Conservation (phyloP, 2,113 vertebrate genomes). For the Syrrhaptes paradoxus region DNA sequence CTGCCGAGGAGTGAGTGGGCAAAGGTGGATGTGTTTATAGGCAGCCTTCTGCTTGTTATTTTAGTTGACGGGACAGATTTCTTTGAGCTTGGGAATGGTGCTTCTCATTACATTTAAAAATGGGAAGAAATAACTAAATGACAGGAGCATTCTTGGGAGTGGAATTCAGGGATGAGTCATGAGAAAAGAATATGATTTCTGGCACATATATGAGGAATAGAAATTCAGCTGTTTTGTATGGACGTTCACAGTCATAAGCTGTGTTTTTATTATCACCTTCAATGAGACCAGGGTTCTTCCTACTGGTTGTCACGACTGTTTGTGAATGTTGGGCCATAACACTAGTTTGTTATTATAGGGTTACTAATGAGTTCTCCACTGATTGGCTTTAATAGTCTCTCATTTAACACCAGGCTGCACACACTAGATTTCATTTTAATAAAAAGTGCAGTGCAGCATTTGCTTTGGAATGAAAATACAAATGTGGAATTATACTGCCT, state of each 20-base stretch:
- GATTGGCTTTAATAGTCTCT: constrained; percentile 67
- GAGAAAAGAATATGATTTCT: constrained; percentile 36
- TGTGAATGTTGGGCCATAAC: constrained; percentile 47
- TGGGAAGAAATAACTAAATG: constrained; percentile 34
- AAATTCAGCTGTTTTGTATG: background rate
- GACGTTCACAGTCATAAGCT: constrained; percentile 20
- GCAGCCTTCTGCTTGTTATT: constrained; percentile 42
- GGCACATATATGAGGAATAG: constrained; percentile 11
- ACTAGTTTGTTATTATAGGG: constrained; percentile 54
- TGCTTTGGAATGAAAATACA: constrained; percentile 56
- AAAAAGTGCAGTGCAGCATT: constrained; percentile 62
- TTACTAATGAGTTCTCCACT: constrained; percentile 67
- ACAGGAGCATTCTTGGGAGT: constrained; percentile 33
- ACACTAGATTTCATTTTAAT: constrained; percentile 64
- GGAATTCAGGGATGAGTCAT: constrained; percentile 41
- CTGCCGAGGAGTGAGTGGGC: constrained; percentile 8
- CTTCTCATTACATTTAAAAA: constrained; percentile 40
- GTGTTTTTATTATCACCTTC: constrained; percentile 25
- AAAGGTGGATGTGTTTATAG: constrained; percentile 38
- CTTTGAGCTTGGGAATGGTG: constrained; percentile 1
- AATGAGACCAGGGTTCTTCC: background rate
- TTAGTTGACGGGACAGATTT: constrained; percentile 49
- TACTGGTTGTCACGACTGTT: constrained; percentile 43
- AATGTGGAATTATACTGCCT: constrained; percentile 44
- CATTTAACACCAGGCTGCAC: constrained; percentile 61